phyloP scores from a whole-genome alignment of 2,888 invertebrate genomes.

The Podotricha telesiphe region DNA sequence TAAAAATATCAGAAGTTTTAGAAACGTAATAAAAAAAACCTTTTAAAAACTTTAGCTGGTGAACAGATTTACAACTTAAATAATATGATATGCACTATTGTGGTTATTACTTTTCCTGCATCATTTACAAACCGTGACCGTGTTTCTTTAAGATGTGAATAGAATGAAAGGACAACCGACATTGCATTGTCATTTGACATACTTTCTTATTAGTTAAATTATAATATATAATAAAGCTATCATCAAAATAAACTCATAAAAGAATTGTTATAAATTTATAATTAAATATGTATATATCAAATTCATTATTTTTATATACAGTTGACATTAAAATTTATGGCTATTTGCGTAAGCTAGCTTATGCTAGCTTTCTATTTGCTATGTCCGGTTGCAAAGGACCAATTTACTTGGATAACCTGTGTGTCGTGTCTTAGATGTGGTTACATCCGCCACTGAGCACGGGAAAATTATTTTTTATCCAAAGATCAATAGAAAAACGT shows the following conservation, averaged over 20 bases:
- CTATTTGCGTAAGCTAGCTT: constrained; percentile 38
- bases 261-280: too few relatives aligned
- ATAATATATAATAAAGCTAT: background rate
- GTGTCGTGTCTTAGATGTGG: constrained; percentile 26
- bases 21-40: background rate
- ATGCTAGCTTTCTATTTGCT: constrained; percentile 42
- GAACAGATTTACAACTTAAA: background rate
- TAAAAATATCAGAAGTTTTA: background rate
- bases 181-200: background rate
- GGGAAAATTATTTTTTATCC: constrained; percentile 27
- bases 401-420: constrained; percentile 33
- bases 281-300: background rate
- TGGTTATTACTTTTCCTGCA: background rate
- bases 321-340: constrained; percentile 2
- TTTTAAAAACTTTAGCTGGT: background rate
- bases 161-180: constrained; percentile 11
- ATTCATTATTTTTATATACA: background rate
- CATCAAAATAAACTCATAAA: background rate
- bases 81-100: constrained; percentile 6
- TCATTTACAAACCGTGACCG: background rate
- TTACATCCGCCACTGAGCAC: constrained; percentile 32
- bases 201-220: constrained; percentile 24
- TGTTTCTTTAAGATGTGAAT: constrained; percentile 17
- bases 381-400: constrained; percentile 43
- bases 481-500: background rate